These are phyloP conservation scores for Flexamia atlantica DNA, from an alignment of 2,888 invertebrate genomes.

Conservation along the genomic window DNA sequence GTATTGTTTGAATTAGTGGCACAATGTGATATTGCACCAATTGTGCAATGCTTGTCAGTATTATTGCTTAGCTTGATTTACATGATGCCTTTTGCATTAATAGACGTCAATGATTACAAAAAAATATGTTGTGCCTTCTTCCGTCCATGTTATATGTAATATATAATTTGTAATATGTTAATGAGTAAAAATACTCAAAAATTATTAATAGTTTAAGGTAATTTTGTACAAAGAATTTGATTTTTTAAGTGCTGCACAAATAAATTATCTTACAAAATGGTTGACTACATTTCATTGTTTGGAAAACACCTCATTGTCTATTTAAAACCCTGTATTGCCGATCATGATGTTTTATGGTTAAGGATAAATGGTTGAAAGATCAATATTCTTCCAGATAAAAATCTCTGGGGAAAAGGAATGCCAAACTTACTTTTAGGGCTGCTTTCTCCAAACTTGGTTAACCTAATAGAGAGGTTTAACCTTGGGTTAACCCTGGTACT, in stretches of 20 bases:
- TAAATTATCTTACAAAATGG: not conserved
- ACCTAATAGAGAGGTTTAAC: too few species aligned
- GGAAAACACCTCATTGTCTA: not conserved
- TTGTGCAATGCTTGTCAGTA: not conserved
- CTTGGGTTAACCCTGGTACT: too few species aligned
- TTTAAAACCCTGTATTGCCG: too few species aligned
- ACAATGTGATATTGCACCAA: not conserved
- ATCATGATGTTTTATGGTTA: too few species aligned
- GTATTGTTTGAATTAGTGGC: not conserved
- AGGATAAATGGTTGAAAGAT: too few species aligned
- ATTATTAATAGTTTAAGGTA: not conserved
- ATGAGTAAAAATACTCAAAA: not conserved
- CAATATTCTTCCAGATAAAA: too few species aligned
- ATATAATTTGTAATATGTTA: conserved; percentile 38
- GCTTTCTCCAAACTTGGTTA: too few species aligned
- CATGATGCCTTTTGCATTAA: not conserved
- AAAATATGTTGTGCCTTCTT: not conserved
- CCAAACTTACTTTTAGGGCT: too few species aligned
- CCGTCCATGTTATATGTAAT: conserved; percentile 37
- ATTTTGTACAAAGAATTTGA: conserved; percentile 35
- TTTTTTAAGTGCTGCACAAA: conserved; percentile 19
- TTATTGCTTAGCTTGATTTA: not conserved
- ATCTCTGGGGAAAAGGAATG: too few species aligned
- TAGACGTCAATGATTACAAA: not conserved
- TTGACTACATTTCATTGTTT: not conserved